A percentile compares a stretch with the other conserved stretches of the same genome.
These are phyloP conservation scores for Ptychoptera contaminata DNA, from an alignment of 2,888 invertebrate species.

Conservation along the genomic window DNA sequence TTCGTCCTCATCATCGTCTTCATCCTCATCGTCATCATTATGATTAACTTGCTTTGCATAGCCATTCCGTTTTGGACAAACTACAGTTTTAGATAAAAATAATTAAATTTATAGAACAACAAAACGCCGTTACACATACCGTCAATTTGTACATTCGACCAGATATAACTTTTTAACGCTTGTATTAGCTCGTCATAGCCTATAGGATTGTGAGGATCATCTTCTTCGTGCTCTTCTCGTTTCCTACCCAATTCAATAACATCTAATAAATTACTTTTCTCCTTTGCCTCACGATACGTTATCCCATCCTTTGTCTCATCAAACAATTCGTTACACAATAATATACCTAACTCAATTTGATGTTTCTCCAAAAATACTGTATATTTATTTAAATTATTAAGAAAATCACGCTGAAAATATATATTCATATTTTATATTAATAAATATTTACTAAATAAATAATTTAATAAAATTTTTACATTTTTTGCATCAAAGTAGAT, in stretches of 20 bases:
- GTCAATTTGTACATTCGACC: slow-evolving; percentile 14
- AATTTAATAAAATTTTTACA: slow-evolving; percentile 8
- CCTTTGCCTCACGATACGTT: slow-evolving; percentile 17
- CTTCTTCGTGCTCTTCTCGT: slow-evolving; percentile 11
- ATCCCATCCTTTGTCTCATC: slow-evolving; percentile 16
- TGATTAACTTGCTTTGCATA: neutral
- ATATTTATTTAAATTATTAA: slow-evolving; percentile 13
- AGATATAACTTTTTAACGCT: slow-evolving; percentile 14
- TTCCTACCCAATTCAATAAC: slow-evolving; percentile 16
- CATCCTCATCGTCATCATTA: neutral
- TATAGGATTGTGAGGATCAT: slow-evolving; percentile 13
- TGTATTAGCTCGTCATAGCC: slow-evolving; percentile 17
- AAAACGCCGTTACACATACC: slow-evolving; percentile 2
- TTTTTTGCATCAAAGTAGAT: slow-evolving; percentile 18
- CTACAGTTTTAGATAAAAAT: neutral
- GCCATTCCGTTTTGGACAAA: too few relatives aligned
- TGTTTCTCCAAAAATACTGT: slow-evolving; percentile 15
- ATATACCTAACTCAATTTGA: slow-evolving; percentile 15
- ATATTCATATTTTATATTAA: neutral
- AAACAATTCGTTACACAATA: slow-evolving; percentile 15
- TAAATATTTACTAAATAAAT: neutral
- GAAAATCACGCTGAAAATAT: slow-evolving; percentile 13
- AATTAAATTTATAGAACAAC: neutral
- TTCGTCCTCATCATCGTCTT: neutral
- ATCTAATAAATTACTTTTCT: slow-evolving; percentile 15